Conservation (phyloP, 1,140 invertebrate genomes). For the Drosophila asahinai region DNA sequence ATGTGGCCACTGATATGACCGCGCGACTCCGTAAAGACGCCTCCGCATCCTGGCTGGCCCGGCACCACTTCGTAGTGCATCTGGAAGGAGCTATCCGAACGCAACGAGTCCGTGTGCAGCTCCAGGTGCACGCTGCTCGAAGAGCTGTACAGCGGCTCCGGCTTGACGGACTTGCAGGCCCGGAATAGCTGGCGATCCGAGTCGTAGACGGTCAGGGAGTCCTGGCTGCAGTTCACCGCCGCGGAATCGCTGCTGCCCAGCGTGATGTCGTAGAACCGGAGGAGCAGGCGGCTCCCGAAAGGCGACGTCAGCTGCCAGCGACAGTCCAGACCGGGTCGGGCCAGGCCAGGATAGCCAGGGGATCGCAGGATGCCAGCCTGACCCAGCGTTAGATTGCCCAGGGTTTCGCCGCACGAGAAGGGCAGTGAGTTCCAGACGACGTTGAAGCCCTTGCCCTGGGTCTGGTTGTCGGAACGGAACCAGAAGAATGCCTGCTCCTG, state of each 20-base stretch:
- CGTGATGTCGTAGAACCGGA: constrained; percentile 91
- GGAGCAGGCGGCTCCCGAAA: constrained; percentile 91
- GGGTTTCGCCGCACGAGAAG: constrained; percentile 89
- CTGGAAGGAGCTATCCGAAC: constrained; percentile 91
- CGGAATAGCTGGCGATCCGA: constrained; percentile 85
- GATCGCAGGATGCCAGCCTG: constrained; percentile 90
- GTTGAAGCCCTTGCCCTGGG: constrained; percentile 87
- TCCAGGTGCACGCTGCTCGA: constrained; percentile 88
- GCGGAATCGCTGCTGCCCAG: constrained; percentile 36
- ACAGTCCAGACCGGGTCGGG: constrained; percentile 92
- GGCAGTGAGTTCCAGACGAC: constrained; percentile 90
- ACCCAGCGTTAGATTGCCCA: constrained; percentile 81
- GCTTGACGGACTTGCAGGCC: constrained; percentile 88
- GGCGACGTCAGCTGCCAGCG: constrained; percentile 90
- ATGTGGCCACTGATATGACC: constrained; percentile 88
- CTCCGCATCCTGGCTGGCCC: constrained; percentile 94
- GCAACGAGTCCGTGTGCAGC: constrained; percentile 91
- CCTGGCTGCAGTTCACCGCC: constrained; percentile 40
- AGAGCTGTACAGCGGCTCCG: constrained; percentile 89
- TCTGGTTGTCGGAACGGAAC: constrained; percentile 89
- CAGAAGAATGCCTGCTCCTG: constrained; percentile 91
- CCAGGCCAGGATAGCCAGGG: constrained; percentile 92
- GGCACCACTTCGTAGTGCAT: constrained; percentile 90
- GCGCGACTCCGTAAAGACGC: constrained; percentile 87
- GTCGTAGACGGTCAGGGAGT: constrained; percentile 51